Base-by-base conservation (phyloP, 2,113 vertebrate genomes). In the Himantopus leucocephalus region DNA sequence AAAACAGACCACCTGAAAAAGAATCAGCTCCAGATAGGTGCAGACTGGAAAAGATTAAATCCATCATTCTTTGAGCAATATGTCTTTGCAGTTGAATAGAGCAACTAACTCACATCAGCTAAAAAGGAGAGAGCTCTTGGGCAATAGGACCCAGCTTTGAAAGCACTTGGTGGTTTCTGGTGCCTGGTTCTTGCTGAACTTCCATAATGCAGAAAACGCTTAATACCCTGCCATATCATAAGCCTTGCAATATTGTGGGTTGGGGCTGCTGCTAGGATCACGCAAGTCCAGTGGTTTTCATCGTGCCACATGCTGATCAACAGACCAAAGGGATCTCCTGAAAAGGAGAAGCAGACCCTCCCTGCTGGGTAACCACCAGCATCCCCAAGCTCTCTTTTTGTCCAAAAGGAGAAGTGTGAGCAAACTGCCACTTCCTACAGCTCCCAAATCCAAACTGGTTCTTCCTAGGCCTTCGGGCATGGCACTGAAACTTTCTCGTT, bases 381-480 rank as follows among this genome's bases (percentile, higher is more conserved):
- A 78, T 39, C 53, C 78, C 64, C 34, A 29, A 52, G 34, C 20
- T 58, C 29, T 66, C 34, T 52, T 75, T 84, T 43, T 82, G 43
- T 87, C 50, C 48, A 18, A 88, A 95, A 94, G 62, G 27, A 76
- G 68, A 76, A 78, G 53, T 90, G 34, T 50, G 43, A 73, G 50
- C 73, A 82, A 93, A 79, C 45, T 72, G 70, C 59, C 43, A 8
- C 37, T 90, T 91, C 52, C 84, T 81, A 39, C 53, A 64, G n/a
- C 35, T 90, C 73, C 94, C 7, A 14, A 34, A 13, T 85, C 52
- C 66, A 45, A 52, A 58, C 34, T 79, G 39, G 15, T 81, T 85
- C 35, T 92, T 91, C 29, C 14, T 23, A 60, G 82, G 60, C 32
- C 52, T 80, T 90, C 2, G 1, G 48, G 64, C 73, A 48, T 32